Evolutionary conservation across 2,113 vertebrate genomes (phyloP).

Genomic region (Lynx canadensis): DNA sequence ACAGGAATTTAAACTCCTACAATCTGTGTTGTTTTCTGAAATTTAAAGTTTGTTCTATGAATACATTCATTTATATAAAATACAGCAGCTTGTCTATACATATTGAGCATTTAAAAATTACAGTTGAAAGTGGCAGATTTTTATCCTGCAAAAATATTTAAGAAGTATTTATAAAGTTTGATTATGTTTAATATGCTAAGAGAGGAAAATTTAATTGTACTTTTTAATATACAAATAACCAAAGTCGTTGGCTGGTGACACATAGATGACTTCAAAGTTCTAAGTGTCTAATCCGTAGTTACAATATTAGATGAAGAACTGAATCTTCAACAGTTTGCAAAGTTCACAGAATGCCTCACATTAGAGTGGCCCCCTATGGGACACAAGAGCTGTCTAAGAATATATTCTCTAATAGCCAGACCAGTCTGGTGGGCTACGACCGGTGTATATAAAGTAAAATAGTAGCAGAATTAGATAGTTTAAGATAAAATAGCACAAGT

Average conservation of each 20-base stretch:
- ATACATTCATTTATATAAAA: constrained; percentile 84
- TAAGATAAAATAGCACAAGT: not conserved
- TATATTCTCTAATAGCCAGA: not conserved
- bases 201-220: constrained; percentile 52
- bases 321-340: not conserved
- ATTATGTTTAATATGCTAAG: constrained; percentile 74
- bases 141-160: constrained; percentile 78
- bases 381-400: not conserved
- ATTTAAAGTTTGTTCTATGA: constrained; percentile 82
- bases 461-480: not conserved
- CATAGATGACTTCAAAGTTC: not conserved
- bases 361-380: not conserved
- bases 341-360: not conserved
- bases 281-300: not conserved
- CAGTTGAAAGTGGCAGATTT: constrained; percentile 80
- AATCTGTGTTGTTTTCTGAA: constrained; percentile 82
- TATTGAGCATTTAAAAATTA: constrained; percentile 81
- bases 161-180: constrained; percentile 77
- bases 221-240: constrained; percentile 62
- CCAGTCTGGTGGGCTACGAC: not conserved
- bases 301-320: not conserved
- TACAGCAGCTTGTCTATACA: constrained; percentile 84
- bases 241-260: not conserved
- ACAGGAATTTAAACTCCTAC: constrained; percentile 78
- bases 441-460: not conserved